Conservation (phyloP, 2,888 invertebrate genomes). For the Muschampia plurimacula region DNA sequence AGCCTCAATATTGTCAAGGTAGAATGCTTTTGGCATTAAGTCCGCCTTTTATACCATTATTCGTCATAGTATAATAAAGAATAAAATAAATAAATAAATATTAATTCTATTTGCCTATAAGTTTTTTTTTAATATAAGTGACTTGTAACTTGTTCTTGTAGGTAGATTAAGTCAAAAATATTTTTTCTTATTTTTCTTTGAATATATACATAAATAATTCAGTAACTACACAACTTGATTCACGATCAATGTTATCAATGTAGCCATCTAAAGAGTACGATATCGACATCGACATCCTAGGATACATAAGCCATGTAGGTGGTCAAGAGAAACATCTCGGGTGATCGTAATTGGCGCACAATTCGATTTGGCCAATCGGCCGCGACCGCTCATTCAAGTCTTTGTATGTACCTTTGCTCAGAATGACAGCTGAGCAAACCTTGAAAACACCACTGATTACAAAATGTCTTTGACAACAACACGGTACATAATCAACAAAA, state of each 20-base stretch:
- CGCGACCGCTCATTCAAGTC: slow-evolving; percentile 59
- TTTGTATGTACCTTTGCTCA: slow-evolving; percentile 46
- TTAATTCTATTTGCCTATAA: too few relatives aligned
- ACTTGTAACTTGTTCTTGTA: too few relatives aligned
- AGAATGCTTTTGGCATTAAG: too few relatives aligned
- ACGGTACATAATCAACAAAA: slow-evolving; percentile 46
- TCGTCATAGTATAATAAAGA: too few relatives aligned
- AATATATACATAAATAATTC: too few relatives aligned
- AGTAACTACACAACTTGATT: too few relatives aligned
- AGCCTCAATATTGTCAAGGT: too few relatives aligned
- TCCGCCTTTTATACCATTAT: too few relatives aligned
- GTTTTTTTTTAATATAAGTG: too few relatives aligned
- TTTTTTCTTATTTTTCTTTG: too few relatives aligned
- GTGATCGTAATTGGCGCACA: slow-evolving; percentile 33
- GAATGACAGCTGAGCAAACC: slow-evolving; percentile 70
- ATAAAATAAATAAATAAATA: too few relatives aligned
- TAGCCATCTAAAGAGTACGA: slow-evolving; percentile 1
- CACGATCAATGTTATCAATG: not conserved
- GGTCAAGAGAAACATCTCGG: slow-evolving; percentile 20
- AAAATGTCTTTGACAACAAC: slow-evolving; percentile 55
- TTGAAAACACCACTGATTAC: slow-evolving; percentile 66
- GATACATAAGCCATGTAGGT: slow-evolving; percentile 13
- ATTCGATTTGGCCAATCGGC: slow-evolving; percentile 46
- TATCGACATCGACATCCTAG: not conserved
- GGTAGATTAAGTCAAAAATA: too few relatives aligned